A percentile compares a stretch with the other conserved stretches of the same genome.
These are phyloP conservation scores for Myopa testacea DNA, from an alignment of 2,888 invertebrate species.

Conservation along the genomic window DNA sequence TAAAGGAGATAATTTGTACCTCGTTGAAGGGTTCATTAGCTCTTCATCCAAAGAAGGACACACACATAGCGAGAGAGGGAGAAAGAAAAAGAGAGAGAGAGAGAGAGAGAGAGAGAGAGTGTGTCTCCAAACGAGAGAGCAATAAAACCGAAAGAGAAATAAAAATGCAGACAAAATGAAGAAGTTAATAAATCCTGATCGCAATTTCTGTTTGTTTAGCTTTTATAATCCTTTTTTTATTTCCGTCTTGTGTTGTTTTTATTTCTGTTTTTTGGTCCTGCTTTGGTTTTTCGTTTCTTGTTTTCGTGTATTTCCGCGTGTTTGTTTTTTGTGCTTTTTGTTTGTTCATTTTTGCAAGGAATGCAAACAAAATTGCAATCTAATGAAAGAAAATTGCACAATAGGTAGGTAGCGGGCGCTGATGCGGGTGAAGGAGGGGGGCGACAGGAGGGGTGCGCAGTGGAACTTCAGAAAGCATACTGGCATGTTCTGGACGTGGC, in stretches of 20 bases:
- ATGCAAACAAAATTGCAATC: slow-evolving; percentile 32
- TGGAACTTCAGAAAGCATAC: background rate
- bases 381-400: slow-evolving; percentile 44
- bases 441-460: background rate
- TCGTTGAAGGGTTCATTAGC: too few species aligned
- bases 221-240: background rate
- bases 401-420: background rate
- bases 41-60: background rate
- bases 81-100: background rate
- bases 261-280: background rate
- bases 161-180: background rate
- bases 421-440: background rate
- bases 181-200: background rate
- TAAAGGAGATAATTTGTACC: too few species aligned
- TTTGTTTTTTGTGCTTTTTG: too few species aligned
- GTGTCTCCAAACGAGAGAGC: background rate
- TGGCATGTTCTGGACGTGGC: too few species aligned
- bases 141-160: background rate
- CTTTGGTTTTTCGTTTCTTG: background rate
- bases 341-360: too few species aligned
- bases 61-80: background rate
- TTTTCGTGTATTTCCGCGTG: background rate
- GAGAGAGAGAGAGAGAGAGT: background rate
- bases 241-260: background rate
- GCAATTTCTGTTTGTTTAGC: too few species aligned